Base-by-base conservation (phyloP, 2,113 vertebrate genomes). In the Rhabdomys dilectus region DNA sequence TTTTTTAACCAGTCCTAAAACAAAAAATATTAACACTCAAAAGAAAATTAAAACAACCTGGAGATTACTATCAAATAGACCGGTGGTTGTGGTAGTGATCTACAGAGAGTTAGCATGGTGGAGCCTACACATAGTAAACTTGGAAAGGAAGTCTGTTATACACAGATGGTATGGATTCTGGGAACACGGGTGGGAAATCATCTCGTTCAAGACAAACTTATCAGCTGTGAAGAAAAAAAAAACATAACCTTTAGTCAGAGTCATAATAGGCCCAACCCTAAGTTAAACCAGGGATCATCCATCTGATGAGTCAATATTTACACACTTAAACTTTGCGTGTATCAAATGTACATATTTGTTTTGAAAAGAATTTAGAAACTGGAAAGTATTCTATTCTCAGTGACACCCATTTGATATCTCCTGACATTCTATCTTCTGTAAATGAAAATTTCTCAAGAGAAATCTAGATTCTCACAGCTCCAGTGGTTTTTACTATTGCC, bases 301-400 rank as follows among this genome's bases (percentile, higher is more conserved):
- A 77, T 76, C 80, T 58, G 73, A 86, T 87, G 45, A 56, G 91
- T 90, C 97, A 98, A 96, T 96, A 97, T 97, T 97, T 98, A 95
- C 87, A 81, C 82, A 94, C 94, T 92, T 93, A 87, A 95, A 98
- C 91, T 36, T 42, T 93, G 36, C 58, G 95, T 91, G 90, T 93
- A 97, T 95, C 96, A 97, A 95, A 78, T 3, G 11, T 75, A 97
- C 89, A 73, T 91, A 91, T 39, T 66, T 96, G 86, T 42, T 62
- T 93, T 88, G 64, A 93, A 95, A 97, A 64, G 10, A 96, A 95
- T 6, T 2, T 96, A 62, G 92, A 42, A 39, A 36, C n/a, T 95
- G 76, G 70, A 51, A 92, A 97, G 89, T 45, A 26, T 78, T 58
- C 73, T 97, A 77, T 94, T 96, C 93, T 97, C 90, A 77, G 77